phyloP scores from a whole-genome alignment of 2,797 vertebrate species.

The Emys orbicularis region DNA sequence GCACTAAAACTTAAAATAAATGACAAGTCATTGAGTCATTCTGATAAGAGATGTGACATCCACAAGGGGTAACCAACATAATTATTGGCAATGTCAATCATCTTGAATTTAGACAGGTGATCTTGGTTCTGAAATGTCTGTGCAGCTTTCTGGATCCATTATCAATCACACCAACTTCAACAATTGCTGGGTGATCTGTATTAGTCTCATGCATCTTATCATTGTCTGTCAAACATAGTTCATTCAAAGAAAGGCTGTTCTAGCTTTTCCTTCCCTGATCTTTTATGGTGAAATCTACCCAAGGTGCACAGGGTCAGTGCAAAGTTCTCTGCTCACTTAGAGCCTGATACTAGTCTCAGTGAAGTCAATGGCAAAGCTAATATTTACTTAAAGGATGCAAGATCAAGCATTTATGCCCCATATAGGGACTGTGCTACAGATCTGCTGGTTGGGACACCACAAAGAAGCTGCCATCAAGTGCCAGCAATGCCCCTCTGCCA shows the following conservation, averaged over 20 bases:
- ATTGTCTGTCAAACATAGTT: neutral
- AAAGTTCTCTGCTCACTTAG: neutral
- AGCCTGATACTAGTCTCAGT: neutral
- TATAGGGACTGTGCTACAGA: neutral
- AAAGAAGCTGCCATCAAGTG: neutral
- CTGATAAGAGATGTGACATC: neutral
- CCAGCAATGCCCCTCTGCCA: too few species aligned
- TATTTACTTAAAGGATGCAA: neutral
- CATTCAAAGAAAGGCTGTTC: neutral
- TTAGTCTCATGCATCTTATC: neutral
- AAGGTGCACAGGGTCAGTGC: neutral
- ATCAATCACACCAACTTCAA: neutral
- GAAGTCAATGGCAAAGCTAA: neutral
- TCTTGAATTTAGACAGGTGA: neutral
- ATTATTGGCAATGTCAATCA: constrained; percentile 7
- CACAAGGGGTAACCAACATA: neutral
- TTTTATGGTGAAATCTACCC: neutral
- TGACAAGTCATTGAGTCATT: constrained; percentile 10
- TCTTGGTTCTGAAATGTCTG: neutral
- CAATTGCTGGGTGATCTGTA: neutral
- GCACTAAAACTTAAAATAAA: constrained; percentile 42
- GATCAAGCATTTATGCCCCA: neutral
- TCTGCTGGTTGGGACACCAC: neutral
- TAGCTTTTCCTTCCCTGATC: neutral
- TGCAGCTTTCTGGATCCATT: neutral